Evolutionary conservation across 2,113 vertebrate genomes (phyloP).

Genomic region (Diphyllodes magnificus): DNA sequence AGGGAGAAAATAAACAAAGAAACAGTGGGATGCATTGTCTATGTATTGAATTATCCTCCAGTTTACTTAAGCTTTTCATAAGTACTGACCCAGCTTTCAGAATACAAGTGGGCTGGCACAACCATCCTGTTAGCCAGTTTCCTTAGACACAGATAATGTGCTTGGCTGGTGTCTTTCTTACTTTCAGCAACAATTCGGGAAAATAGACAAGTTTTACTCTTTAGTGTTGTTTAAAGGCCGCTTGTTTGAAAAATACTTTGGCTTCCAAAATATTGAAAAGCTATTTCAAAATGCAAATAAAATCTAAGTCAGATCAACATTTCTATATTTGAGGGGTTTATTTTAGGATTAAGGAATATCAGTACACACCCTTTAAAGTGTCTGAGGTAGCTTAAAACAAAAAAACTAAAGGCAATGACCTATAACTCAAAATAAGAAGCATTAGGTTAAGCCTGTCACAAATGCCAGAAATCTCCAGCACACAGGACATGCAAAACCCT

Average conservation of each 20-base stretch:
- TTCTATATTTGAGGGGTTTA: background rate
- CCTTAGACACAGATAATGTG: background rate
- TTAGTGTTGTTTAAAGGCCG: background rate
- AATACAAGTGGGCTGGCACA: background rate
- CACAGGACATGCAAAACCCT: background rate
- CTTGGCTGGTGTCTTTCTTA: background rate
- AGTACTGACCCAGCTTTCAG: conserved; percentile 14
- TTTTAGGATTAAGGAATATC: background rate
- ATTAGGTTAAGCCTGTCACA: background rate
- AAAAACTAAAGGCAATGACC: background rate
- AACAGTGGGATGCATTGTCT: conserved; percentile 43
- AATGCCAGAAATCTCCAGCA: background rate
- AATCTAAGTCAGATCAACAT: background rate
- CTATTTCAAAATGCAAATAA: conserved; percentile 11
- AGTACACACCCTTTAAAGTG: background rate
- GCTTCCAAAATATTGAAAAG: background rate
- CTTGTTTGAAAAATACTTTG: background rate
- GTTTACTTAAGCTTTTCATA: conserved; percentile 37
- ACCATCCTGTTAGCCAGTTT: background rate
- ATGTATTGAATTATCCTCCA: conserved; percentile 38
- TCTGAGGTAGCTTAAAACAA: background rate
- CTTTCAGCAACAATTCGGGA: background rate
- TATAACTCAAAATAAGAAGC: background rate
- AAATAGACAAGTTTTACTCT: background rate
- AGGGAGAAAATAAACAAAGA: conserved; percentile 55